Conservation (phyloP, 2,113 vertebrate species). For the Labrus mixtus region DNA sequence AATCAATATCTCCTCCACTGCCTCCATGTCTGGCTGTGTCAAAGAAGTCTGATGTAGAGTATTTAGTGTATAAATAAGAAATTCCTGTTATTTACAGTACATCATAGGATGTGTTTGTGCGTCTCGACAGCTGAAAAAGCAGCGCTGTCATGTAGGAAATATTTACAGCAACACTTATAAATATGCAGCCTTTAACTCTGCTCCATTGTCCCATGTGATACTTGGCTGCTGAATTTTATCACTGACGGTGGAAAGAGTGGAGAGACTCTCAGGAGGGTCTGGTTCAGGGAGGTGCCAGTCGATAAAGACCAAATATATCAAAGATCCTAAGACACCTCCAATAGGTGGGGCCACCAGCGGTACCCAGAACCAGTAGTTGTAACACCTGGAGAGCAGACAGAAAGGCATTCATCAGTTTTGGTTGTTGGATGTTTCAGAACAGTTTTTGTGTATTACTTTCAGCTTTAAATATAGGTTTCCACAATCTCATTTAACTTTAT, state of each 20-base stretch:
- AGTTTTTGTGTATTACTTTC: too few species aligned
- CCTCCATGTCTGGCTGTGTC: neutral
- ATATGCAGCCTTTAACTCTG: conserved; percentile 51
- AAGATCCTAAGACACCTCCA: conserved; percentile 69
- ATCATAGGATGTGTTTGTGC: neutral
- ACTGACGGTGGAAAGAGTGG: conserved; percentile 12
- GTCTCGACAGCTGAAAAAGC: neutral
- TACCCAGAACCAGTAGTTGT: conserved; percentile 86
- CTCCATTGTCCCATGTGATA: conserved; percentile 1
- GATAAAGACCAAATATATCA: conserved; percentile 81
- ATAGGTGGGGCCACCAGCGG: conserved; percentile 80
- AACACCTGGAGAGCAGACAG: conserved; percentile 70
- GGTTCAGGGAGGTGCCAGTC: conserved; percentile 82
- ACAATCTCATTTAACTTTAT: too few species aligned
- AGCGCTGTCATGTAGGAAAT: neutral
- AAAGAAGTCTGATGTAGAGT: neutral
- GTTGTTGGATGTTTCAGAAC: neutral
- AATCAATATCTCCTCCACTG: neutral
- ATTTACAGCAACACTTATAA: conserved; percentile 48
- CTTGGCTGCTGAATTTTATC: conserved; percentile 17
- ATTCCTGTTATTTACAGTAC: neutral
- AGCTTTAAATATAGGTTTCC: too few species aligned
- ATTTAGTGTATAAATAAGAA: neutral
- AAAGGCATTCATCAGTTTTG: neutral
- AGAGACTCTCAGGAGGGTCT: conserved; percentile 25